These are phyloP conservation scores for Gila orcuttii DNA, from an alignment of 2,113 vertebrate species.

Conservation along the genomic window DNA sequence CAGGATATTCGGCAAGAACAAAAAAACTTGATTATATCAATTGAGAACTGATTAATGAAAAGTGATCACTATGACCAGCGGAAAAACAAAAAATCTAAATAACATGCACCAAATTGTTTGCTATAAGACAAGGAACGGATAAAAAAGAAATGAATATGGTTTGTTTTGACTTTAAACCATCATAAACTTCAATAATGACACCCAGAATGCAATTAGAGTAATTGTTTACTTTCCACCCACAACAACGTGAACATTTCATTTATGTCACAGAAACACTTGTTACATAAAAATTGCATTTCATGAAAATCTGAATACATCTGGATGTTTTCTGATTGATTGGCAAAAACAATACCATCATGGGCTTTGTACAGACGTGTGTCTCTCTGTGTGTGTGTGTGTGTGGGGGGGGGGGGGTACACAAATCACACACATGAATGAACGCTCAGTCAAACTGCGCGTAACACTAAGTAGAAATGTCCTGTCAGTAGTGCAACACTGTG, in stretches of 20 bases:
- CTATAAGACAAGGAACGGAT: background rate
- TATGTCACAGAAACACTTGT: background rate
- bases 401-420: background rate
- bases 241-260: constrained; percentile 23
- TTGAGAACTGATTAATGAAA: background rate
- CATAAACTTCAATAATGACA: constrained; percentile 15
- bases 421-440: background rate
- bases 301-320: constrained; percentile 16
- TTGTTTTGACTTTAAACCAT: background rate
- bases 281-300: constrained; percentile 42
- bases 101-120: background rate
- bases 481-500: constrained; percentile 27
- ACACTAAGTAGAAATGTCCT: background rate
- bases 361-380: background rate
- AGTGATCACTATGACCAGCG: background rate
- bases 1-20: too few species aligned
- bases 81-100: background rate
- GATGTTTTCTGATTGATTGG: constrained; percentile 20
- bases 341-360: background rate
- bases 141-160: background rate
- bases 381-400: background rate
- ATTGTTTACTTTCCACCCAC: constrained; percentile 48
- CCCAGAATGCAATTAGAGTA: background rate
- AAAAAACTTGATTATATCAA: background rate
- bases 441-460: background rate